Evolutionary conservation across 2,888 invertebrate species (phyloP), one percentile per base, ranked within the genome.

Genomic region (Drosophila mettleri): DNA sequence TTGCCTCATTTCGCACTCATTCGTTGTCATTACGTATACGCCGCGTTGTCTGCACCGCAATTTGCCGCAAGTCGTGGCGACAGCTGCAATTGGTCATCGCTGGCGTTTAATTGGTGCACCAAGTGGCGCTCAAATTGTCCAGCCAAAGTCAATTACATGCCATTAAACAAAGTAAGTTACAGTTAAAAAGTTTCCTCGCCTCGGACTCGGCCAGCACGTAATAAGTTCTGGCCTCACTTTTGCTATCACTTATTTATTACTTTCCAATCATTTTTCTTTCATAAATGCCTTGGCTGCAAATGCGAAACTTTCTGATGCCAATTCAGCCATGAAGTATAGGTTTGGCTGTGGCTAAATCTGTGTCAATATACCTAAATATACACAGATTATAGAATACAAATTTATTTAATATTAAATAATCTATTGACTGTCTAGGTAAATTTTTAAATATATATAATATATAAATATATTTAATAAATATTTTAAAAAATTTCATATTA

Each of bases 131-230:
- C 68, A 69, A 78, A 84, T 78, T 69, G 78, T 59, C 61, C 59
- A 53, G 62, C 60, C 65, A 75, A 84, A 78, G 86, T 80, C 80
- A 88, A 86, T 83, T 86, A 75, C 78, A 62, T 54, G 69, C 61
- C 64, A 69, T 73, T 69, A 49, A 59, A 10, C 5, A 24, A 54
- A 64, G 54, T 52, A 66, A 75, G 38, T 55, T 59, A 33, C 43
- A 22, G 55, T 58, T 59, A 29, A 57, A 57, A 68, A 67, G 33
- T 58, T 54, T 41, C 16, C 38, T 27, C 12, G n/a, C 33, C 38
- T n/a, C 45, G 12, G 14, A 46, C 46, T 31, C 5, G 8, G 1
- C 12, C 20, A 34, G 34, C 49, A 49, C 27, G 67, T 20, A 55
- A 49, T 57, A 51, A 60, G 48, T 70, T 66, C 45, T 58, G 20